Percentiles rank a stretch among this genome's conserved stretches.
Conservation (phyloP, 1,140 invertebrate genomes). For the Drosophila quadrilineata region DNA sequence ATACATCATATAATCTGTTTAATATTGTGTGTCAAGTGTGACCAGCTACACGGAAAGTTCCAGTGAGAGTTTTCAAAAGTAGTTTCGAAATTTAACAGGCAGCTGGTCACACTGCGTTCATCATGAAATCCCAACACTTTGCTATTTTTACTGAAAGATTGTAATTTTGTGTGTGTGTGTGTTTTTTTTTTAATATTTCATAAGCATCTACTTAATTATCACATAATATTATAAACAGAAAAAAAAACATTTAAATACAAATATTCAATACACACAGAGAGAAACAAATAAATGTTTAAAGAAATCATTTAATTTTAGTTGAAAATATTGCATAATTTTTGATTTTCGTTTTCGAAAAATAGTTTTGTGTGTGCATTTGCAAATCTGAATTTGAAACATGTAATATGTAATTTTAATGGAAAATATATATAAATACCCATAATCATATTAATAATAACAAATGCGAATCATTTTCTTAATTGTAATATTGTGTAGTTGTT, state of each 20-base stretch:
- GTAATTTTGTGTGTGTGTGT: too few relatives aligned
- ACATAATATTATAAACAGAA: slow-evolving; percentile 42
- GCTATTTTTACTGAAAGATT: too few relatives aligned
- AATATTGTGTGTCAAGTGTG: too few relatives aligned
- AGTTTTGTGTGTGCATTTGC: slow-evolving; percentile 71
- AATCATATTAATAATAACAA: slow-evolving; percentile 15
- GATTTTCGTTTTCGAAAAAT: too few relatives aligned
- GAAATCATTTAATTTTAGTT: slow-evolving; percentile 12
- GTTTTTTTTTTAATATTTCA: slow-evolving; percentile 48
- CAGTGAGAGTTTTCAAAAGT: too few relatives aligned
- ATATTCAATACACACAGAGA: background rate
- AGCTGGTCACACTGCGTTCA: too few relatives aligned
- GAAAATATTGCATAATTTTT: slow-evolving; percentile 46
- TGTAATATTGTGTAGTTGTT: slow-evolving; percentile 31
- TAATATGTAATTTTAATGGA: slow-evolving; percentile 53
- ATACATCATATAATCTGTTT: too few relatives aligned
- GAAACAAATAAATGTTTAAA: background rate
- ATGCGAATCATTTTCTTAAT: slow-evolving; percentile 36
- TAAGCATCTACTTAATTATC: slow-evolving; percentile 73
- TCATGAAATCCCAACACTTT: too few relatives aligned
- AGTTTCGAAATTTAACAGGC: too few relatives aligned
- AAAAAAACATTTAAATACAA: background rate
- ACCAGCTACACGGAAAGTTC: too few relatives aligned
- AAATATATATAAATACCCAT: slow-evolving; percentile 11
- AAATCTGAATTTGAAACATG: slow-evolving; percentile 37